Percentiles rank a stretch among this genome's conserved stretches.
These are phyloP conservation scores for Podarcis lilfordi DNA, from an alignment of 2,797 vertebrate species.

Conservation along the genomic window DNA sequence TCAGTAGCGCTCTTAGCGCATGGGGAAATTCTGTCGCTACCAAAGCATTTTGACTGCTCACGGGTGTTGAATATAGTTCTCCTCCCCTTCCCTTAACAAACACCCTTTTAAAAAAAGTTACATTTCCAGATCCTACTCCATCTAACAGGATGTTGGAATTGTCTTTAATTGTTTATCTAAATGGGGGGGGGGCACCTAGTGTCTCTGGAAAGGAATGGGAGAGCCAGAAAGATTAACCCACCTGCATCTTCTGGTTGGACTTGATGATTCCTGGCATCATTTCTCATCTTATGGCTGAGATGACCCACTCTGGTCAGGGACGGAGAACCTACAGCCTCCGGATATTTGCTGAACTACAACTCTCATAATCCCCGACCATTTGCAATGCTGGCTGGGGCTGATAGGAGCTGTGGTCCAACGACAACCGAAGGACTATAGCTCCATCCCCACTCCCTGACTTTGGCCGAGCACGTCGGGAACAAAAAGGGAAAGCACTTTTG, in stretches of 20 bases:
- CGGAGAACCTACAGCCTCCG: background rate
- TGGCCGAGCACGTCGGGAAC: background rate
- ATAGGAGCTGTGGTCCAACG: background rate
- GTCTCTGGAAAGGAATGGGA: background rate
- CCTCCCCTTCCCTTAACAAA: background rate
- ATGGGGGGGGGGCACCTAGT: background rate
- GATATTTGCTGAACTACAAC: background rate
- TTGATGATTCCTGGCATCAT: background rate
- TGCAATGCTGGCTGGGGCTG: background rate
- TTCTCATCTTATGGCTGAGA: background rate
- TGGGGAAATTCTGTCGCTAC: background rate
- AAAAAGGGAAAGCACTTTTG: background rate
- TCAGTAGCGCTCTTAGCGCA: accelerated
- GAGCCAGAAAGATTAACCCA: background rate
- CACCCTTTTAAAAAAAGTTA: no score
- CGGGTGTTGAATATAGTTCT: background rate
- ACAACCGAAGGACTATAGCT: background rate
- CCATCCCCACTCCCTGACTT: background rate
- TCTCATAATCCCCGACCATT: background rate
- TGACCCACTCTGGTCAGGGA: background rate
- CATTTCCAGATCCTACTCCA: background rate
- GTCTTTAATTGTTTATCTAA: background rate
- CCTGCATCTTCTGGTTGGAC: background rate
- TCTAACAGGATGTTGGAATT: background rate
- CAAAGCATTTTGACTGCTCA: background rate